Conservation (phyloP, 2,113 vertebrate species). For the Psittacus erithacus region DNA sequence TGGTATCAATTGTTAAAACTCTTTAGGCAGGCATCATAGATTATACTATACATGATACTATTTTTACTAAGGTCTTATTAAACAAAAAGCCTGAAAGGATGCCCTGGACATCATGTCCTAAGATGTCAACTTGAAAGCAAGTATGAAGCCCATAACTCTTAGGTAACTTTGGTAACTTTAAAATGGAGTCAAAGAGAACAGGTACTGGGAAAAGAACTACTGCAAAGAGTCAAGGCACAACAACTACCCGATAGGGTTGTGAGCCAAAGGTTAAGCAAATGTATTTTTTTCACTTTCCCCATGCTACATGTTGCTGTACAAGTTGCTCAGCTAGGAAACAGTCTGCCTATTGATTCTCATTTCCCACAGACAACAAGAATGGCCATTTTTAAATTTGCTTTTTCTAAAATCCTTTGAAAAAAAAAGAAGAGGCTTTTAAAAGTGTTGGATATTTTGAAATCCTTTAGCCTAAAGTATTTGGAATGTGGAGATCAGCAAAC, state of each 20-base stretch:
- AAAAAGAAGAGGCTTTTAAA: neutral
- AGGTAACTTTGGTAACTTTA: neutral
- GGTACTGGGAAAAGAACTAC: neutral
- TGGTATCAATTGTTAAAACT: neutral
- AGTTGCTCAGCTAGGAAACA: neutral
- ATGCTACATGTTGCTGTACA: neutral
- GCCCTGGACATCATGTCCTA: neutral
- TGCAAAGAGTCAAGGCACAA: neutral
- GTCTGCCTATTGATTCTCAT: neutral
- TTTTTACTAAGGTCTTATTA: neutral
- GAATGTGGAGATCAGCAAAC: neutral
- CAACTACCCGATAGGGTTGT: neutral
- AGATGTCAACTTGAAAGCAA: neutral
- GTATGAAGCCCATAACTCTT: neutral
- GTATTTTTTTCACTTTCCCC: neutral
- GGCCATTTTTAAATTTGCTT: neutral
- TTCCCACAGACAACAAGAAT: neutral
- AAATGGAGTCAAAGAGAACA: neutral
- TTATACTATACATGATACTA: neutral
- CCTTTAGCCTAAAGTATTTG: neutral
- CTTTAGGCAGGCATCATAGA: neutral
- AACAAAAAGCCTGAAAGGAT: neutral
- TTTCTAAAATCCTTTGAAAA: neutral
- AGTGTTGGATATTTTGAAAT: neutral
- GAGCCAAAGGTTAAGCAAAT: slow-evolving; percentile 8